A percentile compares a stretch with the other conserved stretches of the same genome.
Evolutionary conservation across 2,888 invertebrate genomes (phyloP).

Genomic region (Orchesella flavescens): DNA sequence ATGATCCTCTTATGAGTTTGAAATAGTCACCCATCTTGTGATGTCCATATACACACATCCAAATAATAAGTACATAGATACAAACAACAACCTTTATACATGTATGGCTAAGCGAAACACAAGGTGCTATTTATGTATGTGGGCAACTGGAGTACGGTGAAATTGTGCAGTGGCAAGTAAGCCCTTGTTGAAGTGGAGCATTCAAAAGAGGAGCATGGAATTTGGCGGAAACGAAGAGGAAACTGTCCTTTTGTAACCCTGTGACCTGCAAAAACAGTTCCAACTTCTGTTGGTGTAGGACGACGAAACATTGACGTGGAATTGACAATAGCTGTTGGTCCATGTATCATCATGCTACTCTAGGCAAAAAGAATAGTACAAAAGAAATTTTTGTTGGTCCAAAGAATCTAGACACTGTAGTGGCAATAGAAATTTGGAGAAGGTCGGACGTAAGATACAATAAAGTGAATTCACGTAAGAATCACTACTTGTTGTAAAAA

Average conservation of each 20-base stretch:
- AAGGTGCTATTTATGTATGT: not conserved
- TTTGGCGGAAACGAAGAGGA: constrained; percentile 22
- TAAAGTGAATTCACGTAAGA: not conserved
- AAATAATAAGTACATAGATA: not conserved
- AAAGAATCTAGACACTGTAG: too few relatives aligned
- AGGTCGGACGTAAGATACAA: too few relatives aligned
- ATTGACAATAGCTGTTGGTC: constrained; percentile 43
- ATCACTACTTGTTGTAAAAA: not conserved
- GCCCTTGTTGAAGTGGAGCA: too few relatives aligned
- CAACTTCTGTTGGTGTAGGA: not conserved
- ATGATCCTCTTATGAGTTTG: too few relatives aligned
- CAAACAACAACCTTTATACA: not conserved
- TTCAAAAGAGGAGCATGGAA: not conserved
- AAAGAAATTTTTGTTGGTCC: not conserved
- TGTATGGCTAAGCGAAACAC: not conserved
- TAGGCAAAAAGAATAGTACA: not conserved
- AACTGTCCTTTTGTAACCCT: constrained; percentile 4
- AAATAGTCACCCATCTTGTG: not conserved
- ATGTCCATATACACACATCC: not conserved
- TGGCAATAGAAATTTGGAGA: too few relatives aligned
- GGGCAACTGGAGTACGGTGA: not conserved
- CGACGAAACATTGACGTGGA: constrained; percentile 36
- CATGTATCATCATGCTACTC: constrained; percentile 33
- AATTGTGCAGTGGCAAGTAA: not conserved
- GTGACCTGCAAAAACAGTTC: constrained; percentile 1